Percentiles rank a stretch among this genome's conserved stretches.
Conservation (phyloP, 1,140 invertebrate genomes). For the Coelopa frigida region DNA sequence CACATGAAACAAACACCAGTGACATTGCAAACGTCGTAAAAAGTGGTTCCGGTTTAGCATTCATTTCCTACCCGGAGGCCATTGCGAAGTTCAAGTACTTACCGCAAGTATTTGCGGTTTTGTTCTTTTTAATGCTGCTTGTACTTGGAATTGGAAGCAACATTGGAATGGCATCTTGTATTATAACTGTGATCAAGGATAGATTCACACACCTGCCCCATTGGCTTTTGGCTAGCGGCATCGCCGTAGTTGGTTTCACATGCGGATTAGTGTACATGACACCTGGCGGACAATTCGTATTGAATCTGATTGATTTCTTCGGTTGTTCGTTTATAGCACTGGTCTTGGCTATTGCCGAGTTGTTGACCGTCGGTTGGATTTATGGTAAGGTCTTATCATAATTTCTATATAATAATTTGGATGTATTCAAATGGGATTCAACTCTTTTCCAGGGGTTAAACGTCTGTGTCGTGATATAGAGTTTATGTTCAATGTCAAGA, state of each 20-base stretch:
- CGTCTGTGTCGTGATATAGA: conserved; percentile 57
- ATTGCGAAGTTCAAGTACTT: conserved; percentile 71
- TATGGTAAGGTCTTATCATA: conserved; percentile 54
- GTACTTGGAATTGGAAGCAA: conserved; percentile 56
- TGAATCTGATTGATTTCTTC: conserved; percentile 79
- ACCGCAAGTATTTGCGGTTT: conserved; percentile 74
- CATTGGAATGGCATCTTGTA: conserved; percentile 57
- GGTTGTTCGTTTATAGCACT: conserved; percentile 74
- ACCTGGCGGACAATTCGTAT: conserved; percentile 77
- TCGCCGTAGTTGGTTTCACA: conserved; percentile 57
- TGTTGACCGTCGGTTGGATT: conserved; percentile 63
- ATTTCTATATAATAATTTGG: not conserved
- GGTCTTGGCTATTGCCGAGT: conserved; percentile 64
- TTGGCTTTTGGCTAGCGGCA: conserved; percentile 53
- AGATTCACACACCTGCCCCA: conserved; percentile 56
- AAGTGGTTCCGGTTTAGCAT: conserved; percentile 59
- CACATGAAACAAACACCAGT: conserved; percentile 53
- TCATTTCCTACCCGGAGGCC: conserved; percentile 83
- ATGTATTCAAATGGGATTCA: too few relatives aligned
- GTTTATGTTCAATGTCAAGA: conserved; percentile 65
- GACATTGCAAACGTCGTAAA: conserved; percentile 48
- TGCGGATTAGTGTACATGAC: conserved; percentile 68
- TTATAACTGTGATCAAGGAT: conserved; percentile 64
- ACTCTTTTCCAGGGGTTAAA: conserved; percentile 46
- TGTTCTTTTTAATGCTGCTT: conserved; percentile 86